These are phyloP conservation scores for Thereva unica DNA, from an alignment of 2,888 invertebrate species.

Conservation along the genomic window DNA sequence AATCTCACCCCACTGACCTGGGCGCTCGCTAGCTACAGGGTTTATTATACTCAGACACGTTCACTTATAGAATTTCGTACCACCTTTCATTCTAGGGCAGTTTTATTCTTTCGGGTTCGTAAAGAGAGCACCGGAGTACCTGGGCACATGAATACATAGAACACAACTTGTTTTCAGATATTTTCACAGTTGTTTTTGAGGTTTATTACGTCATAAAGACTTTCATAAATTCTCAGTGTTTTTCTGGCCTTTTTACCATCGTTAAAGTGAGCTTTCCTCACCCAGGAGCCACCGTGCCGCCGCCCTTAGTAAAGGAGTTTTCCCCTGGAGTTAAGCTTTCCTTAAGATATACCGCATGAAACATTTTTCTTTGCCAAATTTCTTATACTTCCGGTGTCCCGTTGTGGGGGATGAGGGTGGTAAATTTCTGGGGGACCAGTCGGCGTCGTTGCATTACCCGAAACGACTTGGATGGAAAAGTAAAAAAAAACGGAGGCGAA, in stretches of 20 bases:
- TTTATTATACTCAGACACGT: conserved; percentile 11
- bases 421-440: conserved; percentile 31
- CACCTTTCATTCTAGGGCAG: no score
- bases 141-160: conserved; percentile 24
- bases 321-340: conserved; percentile 7
- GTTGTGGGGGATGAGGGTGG: conserved; percentile 34
- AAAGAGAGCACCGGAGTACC: conserved; percentile 10
- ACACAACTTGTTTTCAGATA: conserved; percentile 32
- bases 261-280: conserved; percentile 9
- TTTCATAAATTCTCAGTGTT: conserved; percentile 37
- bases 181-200: conserved; percentile 35
- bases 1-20: neutral
- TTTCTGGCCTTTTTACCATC: conserved; percentile 22
- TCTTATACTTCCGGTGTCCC: conserved; percentile 33
- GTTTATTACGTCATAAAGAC: conserved; percentile 41
- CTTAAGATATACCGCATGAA: conserved; percentile 22
- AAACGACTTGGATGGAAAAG: conserved; percentile 18
- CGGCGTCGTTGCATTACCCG: conserved; percentile 39
- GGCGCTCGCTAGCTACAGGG: conserved; percentile 5
- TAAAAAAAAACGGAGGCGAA: conserved; percentile 17
- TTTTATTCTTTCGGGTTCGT: conserved; percentile 4
- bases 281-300: neutral
- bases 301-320: neutral
- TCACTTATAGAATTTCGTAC: neutral
- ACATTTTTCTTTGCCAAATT: conserved; percentile 38